Percentiles rank a stretch among this genome's conserved stretches.
These are phyloP conservation scores for Leptinotarsa texana DNA, from an alignment of 1,140 invertebrate species.

Conservation along the genomic window DNA sequence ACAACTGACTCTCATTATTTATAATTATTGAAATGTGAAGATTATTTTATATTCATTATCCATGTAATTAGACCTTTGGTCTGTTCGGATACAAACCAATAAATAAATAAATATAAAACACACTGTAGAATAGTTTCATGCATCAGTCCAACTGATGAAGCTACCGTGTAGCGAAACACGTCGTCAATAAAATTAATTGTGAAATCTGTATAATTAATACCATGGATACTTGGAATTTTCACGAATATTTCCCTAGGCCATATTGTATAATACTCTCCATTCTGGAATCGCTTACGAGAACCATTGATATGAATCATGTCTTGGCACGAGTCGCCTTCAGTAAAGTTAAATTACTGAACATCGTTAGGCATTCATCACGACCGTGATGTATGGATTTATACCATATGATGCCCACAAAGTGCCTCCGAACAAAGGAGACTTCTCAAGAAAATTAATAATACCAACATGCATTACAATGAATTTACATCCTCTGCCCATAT, in stretches of 20 bases:
- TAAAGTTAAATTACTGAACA: constrained; percentile 45
- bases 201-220: too few relatives aligned
- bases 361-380: constrained; percentile 43
- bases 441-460: constrained; percentile 33
- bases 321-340: constrained; percentile 44
- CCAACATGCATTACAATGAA: constrained; percentile 29
- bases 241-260: background rate
- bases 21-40: too few relatives aligned
- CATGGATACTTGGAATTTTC: background rate
- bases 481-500: constrained; percentile 22
- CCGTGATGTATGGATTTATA: constrained; percentile 41
- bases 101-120: too few relatives aligned
- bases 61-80: too few relatives aligned
- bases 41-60: too few relatives aligned
- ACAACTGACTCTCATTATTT: too few relatives aligned
- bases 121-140: too few relatives aligned
- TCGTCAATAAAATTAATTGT: too few relatives aligned
- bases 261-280: constrained; percentile 22
- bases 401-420: constrained; percentile 31
- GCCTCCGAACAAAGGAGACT: constrained; percentile 37
- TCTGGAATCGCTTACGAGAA: constrained; percentile 6
- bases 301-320: constrained; percentile 42
- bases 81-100: too few relatives aligned
- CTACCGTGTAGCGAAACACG: too few relatives aligned
- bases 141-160: too few relatives aligned